Percentiles rank a stretch among this genome's conserved stretches.
Conservation (phyloP, 2,113 vertebrate species). For the Bombycilla garrulus region DNA sequence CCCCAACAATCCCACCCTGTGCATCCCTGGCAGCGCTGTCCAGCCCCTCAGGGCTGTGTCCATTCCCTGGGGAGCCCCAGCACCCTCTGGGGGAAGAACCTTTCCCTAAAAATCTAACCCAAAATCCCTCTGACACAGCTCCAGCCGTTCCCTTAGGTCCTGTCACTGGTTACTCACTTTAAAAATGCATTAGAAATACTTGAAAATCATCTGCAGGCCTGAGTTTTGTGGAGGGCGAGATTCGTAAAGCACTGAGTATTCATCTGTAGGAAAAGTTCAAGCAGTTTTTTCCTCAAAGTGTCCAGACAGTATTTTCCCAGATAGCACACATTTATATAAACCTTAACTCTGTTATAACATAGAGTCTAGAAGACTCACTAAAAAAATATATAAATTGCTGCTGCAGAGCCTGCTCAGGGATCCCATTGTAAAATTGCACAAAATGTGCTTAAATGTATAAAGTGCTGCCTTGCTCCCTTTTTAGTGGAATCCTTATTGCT, state of each 20-base stretch:
- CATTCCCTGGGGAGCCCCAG: neutral
- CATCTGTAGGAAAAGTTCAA: neutral
- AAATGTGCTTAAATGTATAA: neutral
- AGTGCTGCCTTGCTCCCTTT: neutral
- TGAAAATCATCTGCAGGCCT: neutral
- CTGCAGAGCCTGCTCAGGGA: neutral
- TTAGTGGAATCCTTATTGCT: neutral
- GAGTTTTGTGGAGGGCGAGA: neutral
- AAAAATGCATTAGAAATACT: neutral
- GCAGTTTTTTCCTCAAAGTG: neutral
- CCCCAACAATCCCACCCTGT: neutral
- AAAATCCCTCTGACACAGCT: neutral
- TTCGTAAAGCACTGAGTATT: neutral
- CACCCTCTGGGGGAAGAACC: neutral
- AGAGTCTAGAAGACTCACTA: neutral
- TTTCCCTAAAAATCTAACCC: neutral
- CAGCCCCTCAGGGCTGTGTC: fast-evolving
- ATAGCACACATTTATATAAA: neutral
- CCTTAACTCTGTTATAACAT: neutral
- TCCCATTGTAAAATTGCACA: neutral
- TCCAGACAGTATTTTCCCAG: neutral
- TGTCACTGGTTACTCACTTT: neutral
- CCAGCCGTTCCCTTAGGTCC: neutral
- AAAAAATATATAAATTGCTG: too few relatives aligned
- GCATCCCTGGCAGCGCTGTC: fast-evolving